phyloP scores from a whole-genome alignment of 2,113 vertebrate genomes.

The Marmota monax region DNA sequence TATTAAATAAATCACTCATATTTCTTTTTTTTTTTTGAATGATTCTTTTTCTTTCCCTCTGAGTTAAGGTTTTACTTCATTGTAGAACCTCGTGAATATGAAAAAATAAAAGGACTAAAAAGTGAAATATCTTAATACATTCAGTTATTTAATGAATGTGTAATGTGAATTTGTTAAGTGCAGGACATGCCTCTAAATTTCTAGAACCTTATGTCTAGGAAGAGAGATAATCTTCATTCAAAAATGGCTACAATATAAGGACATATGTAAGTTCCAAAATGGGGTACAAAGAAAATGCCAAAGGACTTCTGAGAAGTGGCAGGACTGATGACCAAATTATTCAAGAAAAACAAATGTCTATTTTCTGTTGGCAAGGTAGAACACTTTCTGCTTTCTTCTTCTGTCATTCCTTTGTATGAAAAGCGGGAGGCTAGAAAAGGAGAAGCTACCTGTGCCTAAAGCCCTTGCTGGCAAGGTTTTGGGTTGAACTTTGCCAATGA shows the following conservation, averaged over 20 bases:
- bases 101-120: neutral
- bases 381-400: neutral
- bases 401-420: neutral
- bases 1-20: neutral
- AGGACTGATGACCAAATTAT: neutral
- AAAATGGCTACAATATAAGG: neutral
- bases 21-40: neutral
- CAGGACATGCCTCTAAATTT: neutral
- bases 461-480: neutral
- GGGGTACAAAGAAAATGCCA: neutral
- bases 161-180: neutral
- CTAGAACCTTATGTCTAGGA: neutral
- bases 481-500: neutral
- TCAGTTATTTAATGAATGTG: neutral
- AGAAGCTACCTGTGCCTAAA: neutral
- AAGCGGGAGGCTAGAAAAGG: neutral
- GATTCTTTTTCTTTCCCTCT: neutral
- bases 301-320: neutral
- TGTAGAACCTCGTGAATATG: neutral
- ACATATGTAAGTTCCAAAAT: neutral
- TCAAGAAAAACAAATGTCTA: neutral
- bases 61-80: neutral
- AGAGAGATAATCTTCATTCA: neutral
- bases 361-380: neutral
- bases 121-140: neutral